phyloP scores from a whole-genome alignment of 2,113 vertebrate genomes.

The Speoplatyrhinus poulsoni region DNA sequence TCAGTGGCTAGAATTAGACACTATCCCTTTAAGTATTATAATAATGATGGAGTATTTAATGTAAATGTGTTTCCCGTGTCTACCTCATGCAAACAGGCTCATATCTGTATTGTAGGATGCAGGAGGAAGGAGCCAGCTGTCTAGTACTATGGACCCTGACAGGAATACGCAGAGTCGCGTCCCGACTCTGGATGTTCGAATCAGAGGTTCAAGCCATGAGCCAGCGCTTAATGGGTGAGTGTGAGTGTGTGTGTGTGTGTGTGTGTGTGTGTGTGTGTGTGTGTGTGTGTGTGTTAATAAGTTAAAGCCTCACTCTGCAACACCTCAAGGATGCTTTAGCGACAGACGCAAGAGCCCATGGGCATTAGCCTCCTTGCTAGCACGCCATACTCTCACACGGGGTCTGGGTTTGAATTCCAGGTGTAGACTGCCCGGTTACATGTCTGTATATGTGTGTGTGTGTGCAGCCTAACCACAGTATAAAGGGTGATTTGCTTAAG shows the following conservation, averaged over 20 bases:
- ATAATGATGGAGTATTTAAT: not conserved
- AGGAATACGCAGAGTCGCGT: constrained; percentile 83
- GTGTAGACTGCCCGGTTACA: too few species aligned
- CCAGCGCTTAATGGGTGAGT: constrained; percentile 91
- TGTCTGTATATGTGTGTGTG: not conserved
- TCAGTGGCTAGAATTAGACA: too few species aligned
- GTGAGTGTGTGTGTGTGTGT: too few species aligned
- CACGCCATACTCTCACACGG: too few species aligned
- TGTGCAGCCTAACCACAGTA: not conserved
- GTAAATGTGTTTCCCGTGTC: not conserved
- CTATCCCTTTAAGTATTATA: too few species aligned
- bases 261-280: too few species aligned
- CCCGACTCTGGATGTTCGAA: constrained; percentile 88
- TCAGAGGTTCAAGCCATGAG: constrained; percentile 89
- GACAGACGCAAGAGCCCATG: too few species aligned
- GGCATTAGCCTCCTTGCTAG: too few species aligned
- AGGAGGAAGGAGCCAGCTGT: constrained; percentile 87
- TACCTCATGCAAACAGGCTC: constrained; percentile 23
- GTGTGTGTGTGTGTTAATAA: too few species aligned
- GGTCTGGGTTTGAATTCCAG: too few species aligned
- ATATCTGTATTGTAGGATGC: constrained; percentile 78
- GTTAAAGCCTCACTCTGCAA: too few species aligned
- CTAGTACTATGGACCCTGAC: constrained; percentile 87
- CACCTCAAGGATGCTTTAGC: too few species aligned
- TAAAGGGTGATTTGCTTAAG: not conserved